phyloP scores from a whole-genome alignment of 2,888 invertebrate genomes.

The Unio pictorum region DNA sequence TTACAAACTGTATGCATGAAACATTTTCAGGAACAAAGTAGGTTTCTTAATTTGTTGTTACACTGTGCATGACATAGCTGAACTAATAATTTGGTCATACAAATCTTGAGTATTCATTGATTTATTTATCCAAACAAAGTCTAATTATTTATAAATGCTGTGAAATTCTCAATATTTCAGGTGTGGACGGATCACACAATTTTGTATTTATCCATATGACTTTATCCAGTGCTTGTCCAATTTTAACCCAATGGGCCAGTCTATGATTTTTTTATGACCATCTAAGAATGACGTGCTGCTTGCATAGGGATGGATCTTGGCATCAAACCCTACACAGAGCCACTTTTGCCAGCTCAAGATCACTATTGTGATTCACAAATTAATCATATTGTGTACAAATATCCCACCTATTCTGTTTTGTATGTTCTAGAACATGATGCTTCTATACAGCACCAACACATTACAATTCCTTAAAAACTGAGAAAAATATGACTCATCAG shows the following conservation, averaged over 20 bases:
- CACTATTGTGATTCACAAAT: conserved; percentile 75
- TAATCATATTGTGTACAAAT: conserved; percentile 68
- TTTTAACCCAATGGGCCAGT: conserved; percentile 83
- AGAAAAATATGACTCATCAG: no score
- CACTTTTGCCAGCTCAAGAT: conserved; percentile 65
- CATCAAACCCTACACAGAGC: conserved; percentile 74
- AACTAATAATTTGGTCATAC: no score
- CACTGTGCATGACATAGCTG: no score
- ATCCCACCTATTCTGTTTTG: no score
- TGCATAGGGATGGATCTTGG: conserved; percentile 81
- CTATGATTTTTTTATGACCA: conserved; percentile 85
- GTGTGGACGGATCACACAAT: conserved; percentile 42
- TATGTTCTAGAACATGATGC: no score
- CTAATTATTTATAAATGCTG: conserved; percentile 8
- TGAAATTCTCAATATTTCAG: conserved; percentile 26
- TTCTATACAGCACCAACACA: no score
- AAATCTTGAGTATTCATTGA: no score
- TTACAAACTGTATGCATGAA: neutral
- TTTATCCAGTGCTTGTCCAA: conserved; percentile 74
- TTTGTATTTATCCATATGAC: conserved; percentile 45
- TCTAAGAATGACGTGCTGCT: conserved; percentile 78
- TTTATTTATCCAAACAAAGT: neutral
- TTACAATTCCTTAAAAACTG: no score
- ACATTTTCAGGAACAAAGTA: no score
- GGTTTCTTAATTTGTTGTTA: no score